Conservation (phyloP, 2,797 vertebrate species). For the Chiroxiphia lanceolata region DNA sequence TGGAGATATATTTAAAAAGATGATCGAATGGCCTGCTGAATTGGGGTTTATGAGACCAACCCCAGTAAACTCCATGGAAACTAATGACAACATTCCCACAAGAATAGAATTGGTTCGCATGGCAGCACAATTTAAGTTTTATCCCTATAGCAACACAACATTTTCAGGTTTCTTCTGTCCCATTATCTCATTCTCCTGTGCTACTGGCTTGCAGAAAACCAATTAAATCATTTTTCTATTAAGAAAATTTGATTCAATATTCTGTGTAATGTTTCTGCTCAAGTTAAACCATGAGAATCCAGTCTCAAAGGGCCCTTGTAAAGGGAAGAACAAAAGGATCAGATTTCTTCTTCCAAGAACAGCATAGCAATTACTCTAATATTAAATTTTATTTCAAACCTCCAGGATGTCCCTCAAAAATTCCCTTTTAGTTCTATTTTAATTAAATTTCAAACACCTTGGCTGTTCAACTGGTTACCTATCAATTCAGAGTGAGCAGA, state of each 20-base stretch:
- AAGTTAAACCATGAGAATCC: background rate
- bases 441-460: background rate
- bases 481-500: background rate
- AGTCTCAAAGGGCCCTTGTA: background rate
- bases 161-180: background rate
- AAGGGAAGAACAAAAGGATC: background rate
- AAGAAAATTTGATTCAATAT: background rate
- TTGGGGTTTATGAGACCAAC: rapidly evolving
- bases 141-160: background rate
- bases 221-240: background rate
- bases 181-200: background rate
- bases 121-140: background rate
- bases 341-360: background rate
- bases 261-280: background rate
- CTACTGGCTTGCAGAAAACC: background rate
- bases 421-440: background rate
- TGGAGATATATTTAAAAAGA: background rate
- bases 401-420: background rate
- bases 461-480: background rate
- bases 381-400: background rate
- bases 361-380: background rate
- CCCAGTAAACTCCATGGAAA: background rate
- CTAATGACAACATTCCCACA: background rate
- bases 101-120: background rate
- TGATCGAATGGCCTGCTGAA: background rate